Percentiles rank a stretch among this genome's conserved stretches.
Conservation (phyloP, 2,113 vertebrate genomes). For the Leucosticte australis region DNA sequence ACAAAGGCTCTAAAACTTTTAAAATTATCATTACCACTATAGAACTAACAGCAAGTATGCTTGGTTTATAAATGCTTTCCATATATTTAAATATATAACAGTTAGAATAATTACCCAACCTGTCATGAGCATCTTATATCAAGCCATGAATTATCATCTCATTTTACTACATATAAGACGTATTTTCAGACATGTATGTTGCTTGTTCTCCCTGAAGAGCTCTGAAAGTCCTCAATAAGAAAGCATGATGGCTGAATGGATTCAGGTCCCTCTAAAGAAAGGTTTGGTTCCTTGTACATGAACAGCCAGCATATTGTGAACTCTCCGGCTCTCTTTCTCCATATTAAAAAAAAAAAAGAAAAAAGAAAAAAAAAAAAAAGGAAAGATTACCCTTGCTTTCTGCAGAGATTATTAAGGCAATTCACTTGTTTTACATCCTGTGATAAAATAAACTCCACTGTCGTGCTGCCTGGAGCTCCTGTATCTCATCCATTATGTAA, state of each 20-base stretch:
- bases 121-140: background rate
- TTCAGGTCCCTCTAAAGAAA: background rate
- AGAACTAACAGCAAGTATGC: background rate
- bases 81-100: background rate
- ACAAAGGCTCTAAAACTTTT: background rate
- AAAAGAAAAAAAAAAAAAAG: background rate
- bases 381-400: slow-evolving; percentile 11
- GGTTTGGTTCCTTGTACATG: background rate
- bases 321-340: background rate
- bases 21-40: background rate
- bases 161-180: background rate
- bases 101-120: background rate
- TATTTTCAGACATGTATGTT: background rate
- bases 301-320: background rate
- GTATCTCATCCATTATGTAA: slow-evolving; percentile 69
- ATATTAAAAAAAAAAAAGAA: background rate
- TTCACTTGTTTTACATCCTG: slow-evolving; percentile 40
- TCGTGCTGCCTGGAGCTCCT: slow-evolving; percentile 22
- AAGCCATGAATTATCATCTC: background rate
- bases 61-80: slow-evolving; percentile 10
- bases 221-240: background rate
- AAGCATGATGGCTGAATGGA: background rate
- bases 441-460: slow-evolving; percentile 52
- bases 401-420: slow-evolving; percentile 55
- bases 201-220: background rate